Base-by-base conservation (phyloP, 2,888 invertebrate genomes). In the Drosophila emarginata region DNA sequence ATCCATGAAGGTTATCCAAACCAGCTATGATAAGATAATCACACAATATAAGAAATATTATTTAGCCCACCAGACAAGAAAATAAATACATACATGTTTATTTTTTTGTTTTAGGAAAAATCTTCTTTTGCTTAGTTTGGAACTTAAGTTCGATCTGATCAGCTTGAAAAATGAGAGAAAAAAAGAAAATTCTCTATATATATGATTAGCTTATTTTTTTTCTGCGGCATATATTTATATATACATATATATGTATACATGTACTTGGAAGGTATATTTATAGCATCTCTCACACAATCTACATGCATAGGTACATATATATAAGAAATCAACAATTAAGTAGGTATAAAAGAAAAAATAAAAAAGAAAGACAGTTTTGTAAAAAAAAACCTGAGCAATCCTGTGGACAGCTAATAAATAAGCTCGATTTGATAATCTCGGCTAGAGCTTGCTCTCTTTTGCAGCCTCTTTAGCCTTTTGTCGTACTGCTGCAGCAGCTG, bases 401-500 rank as follows among this genome's bases (percentile, higher is more conserved):
- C 40, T 14, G 56, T 21, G 65, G 61, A 66, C 63, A 71, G 63
- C 64, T 45, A 67, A 76, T 74, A 88, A 84, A 84, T 71, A 69
- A 66, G 78, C 61, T 63, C 57, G 62, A 66, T 74, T 74, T 74
- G 64, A 26, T 59, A 37, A 18, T 21, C 45, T 54, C 26, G 45
- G 60, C 39, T 72, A 83, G 9, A 89, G 78, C 72, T 90, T 90
- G 69, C 88, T 90, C 14, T 65, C 93, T 89, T 89, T 94, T 94
- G 63, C 45, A 11, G 45, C 95, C 85, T 80, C 95, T 92, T 2
- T 94, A 67, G 86, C 80, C 65, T 79, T 77, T 60, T 70, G 68
- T 14, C 88, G 88, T 91, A 90, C 95, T 94, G 76, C 94, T 91
- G 64, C 94, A 93, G 82, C 94, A 93, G 91, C 96, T 94, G 77